Evolutionary conservation across 2,888 invertebrate species (phyloP), one percentile per base, ranked within the genome.

Genomic region (Dolichopus griseipennis): DNA sequence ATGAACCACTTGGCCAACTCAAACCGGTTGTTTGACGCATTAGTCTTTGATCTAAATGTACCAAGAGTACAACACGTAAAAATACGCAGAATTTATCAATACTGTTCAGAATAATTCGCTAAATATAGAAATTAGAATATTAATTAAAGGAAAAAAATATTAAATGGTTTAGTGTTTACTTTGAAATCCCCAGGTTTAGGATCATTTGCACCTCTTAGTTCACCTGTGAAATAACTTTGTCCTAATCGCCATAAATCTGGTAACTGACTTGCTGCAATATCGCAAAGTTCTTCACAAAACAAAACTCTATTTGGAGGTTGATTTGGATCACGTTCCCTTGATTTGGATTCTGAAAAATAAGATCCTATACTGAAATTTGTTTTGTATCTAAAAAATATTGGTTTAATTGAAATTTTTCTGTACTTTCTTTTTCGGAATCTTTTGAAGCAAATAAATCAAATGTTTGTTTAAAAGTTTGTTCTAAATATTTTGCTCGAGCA

Each of bases 191-290:
- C 84, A 69, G 92, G 92, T 67, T 91, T 85, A n/a, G 88, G 87
- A 77, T 89, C 89, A 15, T 88, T 85, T 72, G 90, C 88, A 0
- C 91, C 88, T 74, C 90, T 88, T 68, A 96, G 82, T 77, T 95
- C 92, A 9, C 93, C 93, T 6, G 91, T 90, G 80, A 97, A 96
- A 84, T 98, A 98, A 61, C 94, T 89, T 76, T 95, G 90, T 0
- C 97, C 97, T 1, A 99, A 86, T 77, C 95, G 92, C 97, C 97
- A 98, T 75, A 99, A 86, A 79, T 97, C 94, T 43, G 94, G 93
- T 77, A 97, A 86, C 71, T 90, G 87, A 68, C 88, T 87, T 1
- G 88, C 86, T 62, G 94, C 85, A 70, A 90, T 85, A 68, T 89
- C 88, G 71, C 91, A 90, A 43, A 93, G 83, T 75, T 91, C 90